These are phyloP conservation scores for Notothenia rossii DNA, from an alignment of 2,113 vertebrate genomes.

Conservation along the genomic window DNA sequence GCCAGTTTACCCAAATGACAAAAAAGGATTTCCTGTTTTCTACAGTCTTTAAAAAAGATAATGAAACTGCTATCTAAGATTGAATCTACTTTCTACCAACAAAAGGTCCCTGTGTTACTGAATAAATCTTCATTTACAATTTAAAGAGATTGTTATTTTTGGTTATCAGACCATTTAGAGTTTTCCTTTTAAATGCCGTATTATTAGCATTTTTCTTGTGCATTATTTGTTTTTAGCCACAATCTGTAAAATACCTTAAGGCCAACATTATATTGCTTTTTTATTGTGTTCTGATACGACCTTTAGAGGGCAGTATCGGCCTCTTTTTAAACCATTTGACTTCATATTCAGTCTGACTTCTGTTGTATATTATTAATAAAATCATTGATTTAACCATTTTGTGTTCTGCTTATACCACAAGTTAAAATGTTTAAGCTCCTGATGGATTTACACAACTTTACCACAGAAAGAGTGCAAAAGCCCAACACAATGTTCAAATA, in stretches of 20 bases:
- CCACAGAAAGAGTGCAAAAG: background rate
- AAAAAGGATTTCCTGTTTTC: background rate
- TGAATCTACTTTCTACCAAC: background rate
- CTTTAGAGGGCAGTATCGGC: constrained; percentile 39
- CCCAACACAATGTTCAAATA: constrained; percentile 66
- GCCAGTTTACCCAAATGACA: background rate
- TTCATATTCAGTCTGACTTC: no score
- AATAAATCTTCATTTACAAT: no score
- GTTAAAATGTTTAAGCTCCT: background rate
- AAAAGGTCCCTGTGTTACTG: no score
- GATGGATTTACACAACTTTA: background rate
- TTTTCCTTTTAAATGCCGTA: background rate
- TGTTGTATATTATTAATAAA: background rate
- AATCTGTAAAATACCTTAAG: background rate
- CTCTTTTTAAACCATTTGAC: background rate
- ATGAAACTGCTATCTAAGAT: background rate
- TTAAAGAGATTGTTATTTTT: background rate
- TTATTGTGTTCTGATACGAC: background rate
- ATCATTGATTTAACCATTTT: background rate
- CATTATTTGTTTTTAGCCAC: background rate
- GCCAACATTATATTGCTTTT: background rate
- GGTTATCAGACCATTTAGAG: background rate
- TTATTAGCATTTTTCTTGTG: background rate
- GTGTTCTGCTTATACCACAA: background rate
- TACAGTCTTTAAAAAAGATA: background rate